Base-by-base conservation (phyloP, 1,140 invertebrate species). In the Panulirus ornatus region DNA sequence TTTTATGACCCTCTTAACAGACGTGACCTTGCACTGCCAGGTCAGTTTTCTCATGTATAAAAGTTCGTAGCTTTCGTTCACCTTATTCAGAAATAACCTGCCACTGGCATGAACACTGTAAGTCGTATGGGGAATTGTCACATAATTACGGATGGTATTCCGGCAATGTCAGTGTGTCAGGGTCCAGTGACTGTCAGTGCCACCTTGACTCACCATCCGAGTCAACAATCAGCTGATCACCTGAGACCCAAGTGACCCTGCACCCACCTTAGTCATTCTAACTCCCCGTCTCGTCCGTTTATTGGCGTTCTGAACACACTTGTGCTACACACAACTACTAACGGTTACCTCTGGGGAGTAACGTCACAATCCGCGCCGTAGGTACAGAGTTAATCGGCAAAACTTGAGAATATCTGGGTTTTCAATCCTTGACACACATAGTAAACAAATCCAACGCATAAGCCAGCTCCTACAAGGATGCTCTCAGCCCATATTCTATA, bases 381-480 rank as follows among this genome's bases (percentile, higher is more conserved):
- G 19, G 5, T 66, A 5, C 22, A 22, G 63, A 30, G 30, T 8
- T 5, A 3, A n/a, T 66, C 22, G 22, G 5, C 3, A 66, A n/a
- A 22, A n/a, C 22, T 66, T 66, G 19, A 8, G 22, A 66, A 8
- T 66, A 66, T 66, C 63, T 30, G 22, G 63, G 63, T 71, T 8
- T 9, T 30, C 8, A 27, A 71, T 1, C 36, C 71, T 40, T 75
- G 71, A 40, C 71, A 75, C 71, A 75, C 36, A 75, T 75, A 3
- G 71, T 75, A 75, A 75, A 75, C 71, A 75, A 75, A 75, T 75
- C 71, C 71, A 8, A 75, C 36, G 71, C 71, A 75, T 75, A 75
- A 75, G 40, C 5, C 71, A 75, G 9, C 71, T 36, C 36, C 5
- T 2, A 40, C 27, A 2, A 42, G 36, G 71, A 73, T 5, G 40